Conservation (phyloP, 2,113 vertebrate species). For the Grammomys dolichurus region DNA sequence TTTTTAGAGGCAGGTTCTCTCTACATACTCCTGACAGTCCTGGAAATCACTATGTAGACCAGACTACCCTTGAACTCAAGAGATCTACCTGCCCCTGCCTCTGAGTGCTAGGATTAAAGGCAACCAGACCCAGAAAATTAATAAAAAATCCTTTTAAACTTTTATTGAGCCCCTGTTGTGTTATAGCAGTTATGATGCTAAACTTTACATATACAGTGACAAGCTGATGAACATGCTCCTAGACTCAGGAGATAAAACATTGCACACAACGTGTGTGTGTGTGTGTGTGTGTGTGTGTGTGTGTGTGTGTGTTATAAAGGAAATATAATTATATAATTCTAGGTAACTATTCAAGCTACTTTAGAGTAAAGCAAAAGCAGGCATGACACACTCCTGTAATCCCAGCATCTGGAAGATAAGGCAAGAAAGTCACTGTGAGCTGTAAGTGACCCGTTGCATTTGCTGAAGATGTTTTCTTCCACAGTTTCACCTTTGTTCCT, state of each 20-base stretch:
- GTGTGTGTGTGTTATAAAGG: neutral
- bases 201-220: neutral
- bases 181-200: neutral
- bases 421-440: neutral
- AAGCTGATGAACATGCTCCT: neutral
- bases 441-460: neutral
- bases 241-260: neutral
- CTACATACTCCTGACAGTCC: too few species aligned
- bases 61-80: neutral
- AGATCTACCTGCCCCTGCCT: too few species aligned
- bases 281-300: too few species aligned
- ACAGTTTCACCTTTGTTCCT: neutral
- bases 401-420: neutral
- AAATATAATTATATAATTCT: constrained; percentile 55
- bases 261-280: neutral
- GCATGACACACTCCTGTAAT: neutral
- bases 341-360: neutral
- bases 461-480: neutral
- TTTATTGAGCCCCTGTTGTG: neutral
- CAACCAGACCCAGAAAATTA: neutral
- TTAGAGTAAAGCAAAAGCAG: neutral
- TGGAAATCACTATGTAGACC: neutral
- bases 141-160: neutral
- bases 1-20: too few species aligned
- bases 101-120: too few species aligned